Evolutionary conservation across 2,113 vertebrate genomes (phyloP), one percentile per base, ranked within the genome.

Genomic region (Sinocyclocheilus rhinocerous): DNA sequence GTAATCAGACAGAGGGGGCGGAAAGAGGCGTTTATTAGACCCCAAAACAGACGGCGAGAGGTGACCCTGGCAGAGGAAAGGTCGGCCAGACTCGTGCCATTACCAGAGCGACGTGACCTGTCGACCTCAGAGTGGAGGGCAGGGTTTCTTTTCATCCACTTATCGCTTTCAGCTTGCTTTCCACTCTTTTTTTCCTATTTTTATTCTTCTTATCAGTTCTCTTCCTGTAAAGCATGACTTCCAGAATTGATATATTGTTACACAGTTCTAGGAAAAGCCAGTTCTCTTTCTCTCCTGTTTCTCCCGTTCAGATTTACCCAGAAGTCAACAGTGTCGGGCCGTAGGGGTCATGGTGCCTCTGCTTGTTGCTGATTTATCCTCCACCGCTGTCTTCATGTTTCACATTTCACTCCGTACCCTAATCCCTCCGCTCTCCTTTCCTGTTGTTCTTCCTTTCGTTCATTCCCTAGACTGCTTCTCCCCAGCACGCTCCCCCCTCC

Each of bases 361-460:
- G 59, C 78, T 90, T 85, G 89, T 12, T 55, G 83, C 91, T 93
- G 93, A 94, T 95, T 95, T 95, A 94, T 94, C 93, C 92, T 88
- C 89, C 61, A 88, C 92, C 29, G 89, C 94, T 94, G 93, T 95
- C 93, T 95, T 93, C 92, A 83, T 93, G 93, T 93, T 94, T 92
- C 92, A 89, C 92, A 92, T 93, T 94, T 93, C 91, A 88, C 92
- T 91, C 90, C 91, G 90, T 93, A 91, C 92, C 92, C 90, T 89
- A 86, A 89, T 94, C 91, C 92, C 91, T 92, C 89, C 86, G 89
- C 94, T 92, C 93, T 94, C 91, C 89, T 91, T 95, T 95, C 94
- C 94, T 95, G 94, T 95, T 95, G 93, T 94, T 94, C 92, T 95
- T 95, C 93, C 94, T 91, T 90, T 94, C 89, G 93, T 94, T 93